A percentile compares a stretch with the other conserved stretches of the same genome.
phyloP scores from a whole-genome alignment of 2,888 invertebrate species.

The Pseudanteris insignis region DNA sequence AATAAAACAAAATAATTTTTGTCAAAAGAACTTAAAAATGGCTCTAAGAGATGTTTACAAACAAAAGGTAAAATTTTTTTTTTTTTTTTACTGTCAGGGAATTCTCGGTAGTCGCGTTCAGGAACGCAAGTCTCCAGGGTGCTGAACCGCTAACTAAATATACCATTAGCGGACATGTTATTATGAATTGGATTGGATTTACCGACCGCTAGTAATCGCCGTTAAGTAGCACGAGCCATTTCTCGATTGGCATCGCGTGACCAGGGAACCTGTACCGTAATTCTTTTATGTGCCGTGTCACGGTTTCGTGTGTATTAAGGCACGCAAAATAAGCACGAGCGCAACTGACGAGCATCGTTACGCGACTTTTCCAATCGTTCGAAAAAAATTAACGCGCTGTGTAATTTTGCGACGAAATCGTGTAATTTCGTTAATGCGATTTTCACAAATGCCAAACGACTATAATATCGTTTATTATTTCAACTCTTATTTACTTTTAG shows the following conservation, averaged over 20 bases:
- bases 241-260: conserved; percentile 57
- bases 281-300: conserved; percentile 33
- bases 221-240: conserved; percentile 50
- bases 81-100: too few relatives aligned
- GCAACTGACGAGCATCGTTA: conserved; percentile 28
- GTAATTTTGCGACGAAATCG: conserved; percentile 31
- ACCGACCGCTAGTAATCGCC: conserved; percentile 37
- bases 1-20: too few relatives aligned
- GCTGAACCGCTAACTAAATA: conserved; percentile 40
- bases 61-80: too few relatives aligned
- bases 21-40: too few relatives aligned
- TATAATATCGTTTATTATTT: too few relatives aligned
- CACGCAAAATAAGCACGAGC: conserved; percentile 40
- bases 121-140: conserved; percentile 40
- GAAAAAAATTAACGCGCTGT: conserved; percentile 31
- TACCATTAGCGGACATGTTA: conserved; percentile 32
- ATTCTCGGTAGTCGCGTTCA: conserved; percentile 18
- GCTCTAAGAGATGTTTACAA: too few relatives aligned
- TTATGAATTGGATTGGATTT: conserved; percentile 43
- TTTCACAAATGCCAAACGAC: too few relatives aligned
- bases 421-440: conserved; percentile 36
- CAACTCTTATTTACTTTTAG: too few relatives aligned
- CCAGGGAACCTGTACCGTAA: conserved; percentile 29
- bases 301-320: conserved; percentile 31
- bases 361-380: conserved; percentile 15